Evolutionary conservation across 2,888 invertebrate species (phyloP), one percentile per base, ranked within the genome.

Genomic region (Cephalotes varians): DNA sequence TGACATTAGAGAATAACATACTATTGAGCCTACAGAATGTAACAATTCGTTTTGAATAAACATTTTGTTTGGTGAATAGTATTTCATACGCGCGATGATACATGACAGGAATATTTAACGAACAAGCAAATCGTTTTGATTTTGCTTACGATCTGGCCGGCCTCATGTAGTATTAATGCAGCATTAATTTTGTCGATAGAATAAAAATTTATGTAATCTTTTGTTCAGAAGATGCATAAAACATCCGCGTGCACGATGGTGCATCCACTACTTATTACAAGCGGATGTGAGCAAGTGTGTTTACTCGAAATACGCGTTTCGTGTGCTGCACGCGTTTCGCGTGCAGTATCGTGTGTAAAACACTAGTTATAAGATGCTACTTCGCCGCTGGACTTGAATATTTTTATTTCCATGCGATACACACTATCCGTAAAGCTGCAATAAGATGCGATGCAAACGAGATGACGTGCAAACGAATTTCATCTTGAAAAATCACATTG

Each of bases 81-180:
- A 69, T 60, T 76, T 76, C 83, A 51, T 81, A 44, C 28, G 60
- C 67, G 60, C 67, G 60, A 58, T 69, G 64, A 77, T 69, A 84
- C 82, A 76, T 86, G 86, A 86, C 72, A 31, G 44, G 85, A 83
- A 83, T 87, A 79, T 40, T 67, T 37, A 60, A 76, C 47, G 54
- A 44, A 28, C 37, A 47, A 21, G 28, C 69, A 62, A 83, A 72
- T 56, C 56, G 54, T 56, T 83, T 77, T 62, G 83, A 81, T 65
- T 83, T 85, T 81, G 69, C 74, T 81, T 71, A 81, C 83, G 76
- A 81, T 81, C 67, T 56, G 40, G 37, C n/a, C 12, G 31, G 62
- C 65, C 81, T 85, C 83, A 82, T 86, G 83, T 81, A 83, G 67
- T 85, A 82, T 87, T 86, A 83, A 87, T 87, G 79, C 60, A n/a